phyloP scores from a whole-genome alignment of 2,797 vertebrate species.

The Pogoniulus pusillus region DNA sequence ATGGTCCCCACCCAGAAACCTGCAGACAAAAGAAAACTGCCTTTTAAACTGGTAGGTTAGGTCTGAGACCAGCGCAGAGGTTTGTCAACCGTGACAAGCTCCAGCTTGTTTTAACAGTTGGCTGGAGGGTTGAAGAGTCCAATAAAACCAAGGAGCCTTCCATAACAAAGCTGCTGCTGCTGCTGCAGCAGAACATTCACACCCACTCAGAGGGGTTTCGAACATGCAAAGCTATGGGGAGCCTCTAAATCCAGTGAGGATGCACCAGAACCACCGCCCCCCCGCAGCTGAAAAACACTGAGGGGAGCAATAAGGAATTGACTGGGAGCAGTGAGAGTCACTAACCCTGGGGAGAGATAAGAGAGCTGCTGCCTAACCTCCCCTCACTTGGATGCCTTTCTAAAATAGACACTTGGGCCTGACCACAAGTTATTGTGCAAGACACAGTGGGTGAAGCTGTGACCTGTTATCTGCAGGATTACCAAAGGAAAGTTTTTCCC shows the following conservation, averaged over 20 bases:
- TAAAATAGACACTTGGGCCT: slow-evolving; percentile 62
- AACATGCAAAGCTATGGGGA: background rate
- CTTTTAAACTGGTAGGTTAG: slow-evolving; percentile 71
- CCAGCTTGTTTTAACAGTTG: slow-evolving; percentile 51
- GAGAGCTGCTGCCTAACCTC: slow-evolving; percentile 50
- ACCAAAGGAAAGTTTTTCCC: slow-evolving; percentile 43
- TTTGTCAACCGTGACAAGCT: slow-evolving; percentile 70
- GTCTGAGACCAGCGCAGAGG: slow-evolving; percentile 62
- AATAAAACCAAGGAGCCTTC: slow-evolving; percentile 61
- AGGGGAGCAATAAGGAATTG: background rate
- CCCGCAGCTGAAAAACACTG: background rate
- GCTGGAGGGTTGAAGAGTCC: slow-evolving; percentile 57
- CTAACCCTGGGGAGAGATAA: slow-evolving; percentile 37
- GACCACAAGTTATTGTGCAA: slow-evolving; percentile 57
- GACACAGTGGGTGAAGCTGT: slow-evolving; percentile 34
- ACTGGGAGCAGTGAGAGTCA: slow-evolving; percentile 18
- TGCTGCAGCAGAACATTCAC: slow-evolving; percentile 40
- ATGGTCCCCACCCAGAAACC: slow-evolving; percentile 65
- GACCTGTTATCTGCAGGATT: slow-evolving; percentile 53
- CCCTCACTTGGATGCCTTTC: slow-evolving; percentile 57
- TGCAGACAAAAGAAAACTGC: slow-evolving; percentile 54
- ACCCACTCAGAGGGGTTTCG: background rate
- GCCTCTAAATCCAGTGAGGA: background rate
- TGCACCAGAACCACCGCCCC: background rate
- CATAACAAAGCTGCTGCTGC: slow-evolving; percentile 55